Percentiles rank a stretch among this genome's conserved stretches.
phyloP scores from a whole-genome alignment of 2,113 vertebrate species.

The Cryptotis parvus region DNA sequence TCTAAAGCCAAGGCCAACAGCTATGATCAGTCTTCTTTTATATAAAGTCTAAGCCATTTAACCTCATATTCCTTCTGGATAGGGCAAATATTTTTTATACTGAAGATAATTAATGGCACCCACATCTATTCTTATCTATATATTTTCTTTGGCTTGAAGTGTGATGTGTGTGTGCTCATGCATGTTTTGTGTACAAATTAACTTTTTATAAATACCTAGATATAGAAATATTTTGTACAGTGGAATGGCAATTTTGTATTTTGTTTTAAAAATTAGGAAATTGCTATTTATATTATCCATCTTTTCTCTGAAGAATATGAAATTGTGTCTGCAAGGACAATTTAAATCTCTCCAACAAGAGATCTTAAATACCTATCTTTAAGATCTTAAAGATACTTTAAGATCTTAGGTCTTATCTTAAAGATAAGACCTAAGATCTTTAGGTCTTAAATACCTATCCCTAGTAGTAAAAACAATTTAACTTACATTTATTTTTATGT shows the following conservation, averaged over 20 bases:
- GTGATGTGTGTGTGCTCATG: background rate
- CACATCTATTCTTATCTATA: background rate
- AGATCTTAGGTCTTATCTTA: too few species aligned
- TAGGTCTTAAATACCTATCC: background rate
- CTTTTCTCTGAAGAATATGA: background rate
- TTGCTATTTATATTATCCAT: background rate
- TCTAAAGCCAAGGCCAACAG: background rate
- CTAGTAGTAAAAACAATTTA: background rate
- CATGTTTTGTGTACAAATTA: background rate
- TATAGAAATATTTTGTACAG: background rate
- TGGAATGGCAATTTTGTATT: background rate
- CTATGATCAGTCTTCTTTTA: background rate
- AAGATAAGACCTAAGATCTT: too few species aligned
- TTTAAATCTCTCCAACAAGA: background rate
- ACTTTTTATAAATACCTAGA: background rate
- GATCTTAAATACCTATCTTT: background rate
- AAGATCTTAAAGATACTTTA: too few species aligned
- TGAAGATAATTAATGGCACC: background rate
- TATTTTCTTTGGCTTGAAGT: background rate
- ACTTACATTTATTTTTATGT: conserved; percentile 5
- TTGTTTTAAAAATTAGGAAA: background rate
- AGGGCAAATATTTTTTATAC: background rate
- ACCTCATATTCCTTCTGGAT: background rate
- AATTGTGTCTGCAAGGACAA: background rate
- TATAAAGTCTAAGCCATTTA: background rate